These are phyloP conservation scores for Argyresthia goedartella DNA, from an alignment of 2,888 invertebrate species.

Conservation along the genomic window DNA sequence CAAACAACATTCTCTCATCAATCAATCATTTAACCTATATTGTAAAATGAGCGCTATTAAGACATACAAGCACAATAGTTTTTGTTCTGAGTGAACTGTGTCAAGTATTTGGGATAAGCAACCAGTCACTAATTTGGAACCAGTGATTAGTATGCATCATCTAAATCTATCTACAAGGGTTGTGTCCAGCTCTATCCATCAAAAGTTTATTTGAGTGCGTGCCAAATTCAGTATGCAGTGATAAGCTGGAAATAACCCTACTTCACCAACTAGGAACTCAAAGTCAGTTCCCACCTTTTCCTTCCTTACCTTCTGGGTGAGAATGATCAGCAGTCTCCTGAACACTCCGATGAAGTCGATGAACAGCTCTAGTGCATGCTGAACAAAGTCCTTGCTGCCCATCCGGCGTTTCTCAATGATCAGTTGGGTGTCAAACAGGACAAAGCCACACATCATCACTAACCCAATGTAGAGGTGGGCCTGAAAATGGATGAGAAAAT, in stretches of 20 bases:
- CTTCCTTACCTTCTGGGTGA: conserved; percentile 84
- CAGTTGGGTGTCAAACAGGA: conserved; percentile 97
- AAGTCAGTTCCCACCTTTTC: too few relatives aligned
- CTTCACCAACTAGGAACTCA: background rate
- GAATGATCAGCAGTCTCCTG: conserved; percentile 90
- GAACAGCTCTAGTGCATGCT: conserved; percentile 93
- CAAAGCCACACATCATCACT: conserved; percentile 93
- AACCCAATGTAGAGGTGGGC: conserved; percentile 90
- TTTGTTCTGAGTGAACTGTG: background rate
- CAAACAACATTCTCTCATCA: conserved; percentile 16
- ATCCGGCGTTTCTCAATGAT: conserved; percentile 92
- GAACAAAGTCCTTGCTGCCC: conserved; percentile 94
- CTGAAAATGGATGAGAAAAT: conserved; percentile 43
- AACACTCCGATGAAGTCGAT: conserved; percentile 96
- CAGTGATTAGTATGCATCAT: too few relatives aligned
- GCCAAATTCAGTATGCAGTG: background rate
- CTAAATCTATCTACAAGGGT: too few relatives aligned
- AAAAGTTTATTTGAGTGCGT: too few relatives aligned
- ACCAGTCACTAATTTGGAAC: background rate
- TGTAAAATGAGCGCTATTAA: too few relatives aligned
- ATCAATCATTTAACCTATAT: too few relatives aligned
- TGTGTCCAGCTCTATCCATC: too few relatives aligned
- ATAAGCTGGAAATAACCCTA: background rate
- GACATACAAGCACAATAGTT: too few relatives aligned
- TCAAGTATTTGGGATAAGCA: background rate